These are phyloP conservation scores for Caerostris darwini DNA, from an alignment of 1,140 invertebrate species.

Conservation along the genomic window DNA sequence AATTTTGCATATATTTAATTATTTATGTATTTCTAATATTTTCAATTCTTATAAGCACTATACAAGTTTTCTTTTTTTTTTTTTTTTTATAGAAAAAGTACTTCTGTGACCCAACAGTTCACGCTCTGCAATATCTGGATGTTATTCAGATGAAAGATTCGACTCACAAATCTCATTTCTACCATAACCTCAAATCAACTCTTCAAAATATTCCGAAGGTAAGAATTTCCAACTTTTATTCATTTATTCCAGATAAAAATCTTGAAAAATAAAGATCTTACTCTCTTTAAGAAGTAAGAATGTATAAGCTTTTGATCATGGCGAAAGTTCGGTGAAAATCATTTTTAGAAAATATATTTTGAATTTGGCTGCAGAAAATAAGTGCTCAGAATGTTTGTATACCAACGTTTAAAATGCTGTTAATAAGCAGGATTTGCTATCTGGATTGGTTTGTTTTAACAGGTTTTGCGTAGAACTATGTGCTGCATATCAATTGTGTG, in stretches of 20 bases:
- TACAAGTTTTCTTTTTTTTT: background rate
- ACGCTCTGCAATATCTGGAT: conserved; percentile 95
- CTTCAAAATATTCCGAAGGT: conserved; percentile 95
- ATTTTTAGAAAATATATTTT: conserved; percentile 72
- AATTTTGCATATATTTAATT: too few species aligned
- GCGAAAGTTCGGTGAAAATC: conserved; percentile 46
- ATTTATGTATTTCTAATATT: too few species aligned
- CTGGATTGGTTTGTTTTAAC: too few species aligned
- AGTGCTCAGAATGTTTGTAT: too few species aligned
- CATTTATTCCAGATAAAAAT: conserved; percentile 73
- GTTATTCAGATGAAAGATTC: conserved; percentile 95
- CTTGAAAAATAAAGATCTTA: background rate
- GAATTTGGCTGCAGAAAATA: too few species aligned
- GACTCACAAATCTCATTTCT: conserved; percentile 93
- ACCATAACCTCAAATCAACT: conserved; percentile 91
- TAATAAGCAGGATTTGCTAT: too few species aligned
- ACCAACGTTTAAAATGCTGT: too few species aligned
- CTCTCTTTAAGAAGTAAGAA: background rate
- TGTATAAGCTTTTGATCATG: too few species aligned
- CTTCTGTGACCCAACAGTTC: conserved; percentile 91
- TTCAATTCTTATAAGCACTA: background rate
- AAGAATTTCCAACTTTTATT: conserved; percentile 81
- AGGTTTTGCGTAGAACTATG: too few species aligned
- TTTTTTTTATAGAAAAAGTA: conserved; percentile 81
- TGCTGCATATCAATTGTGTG: too few species aligned